Percentiles rank a stretch among this genome's conserved stretches.
phyloP scores from a whole-genome alignment of 2,888 invertebrate genomes.

The Meteorus colon region DNA sequence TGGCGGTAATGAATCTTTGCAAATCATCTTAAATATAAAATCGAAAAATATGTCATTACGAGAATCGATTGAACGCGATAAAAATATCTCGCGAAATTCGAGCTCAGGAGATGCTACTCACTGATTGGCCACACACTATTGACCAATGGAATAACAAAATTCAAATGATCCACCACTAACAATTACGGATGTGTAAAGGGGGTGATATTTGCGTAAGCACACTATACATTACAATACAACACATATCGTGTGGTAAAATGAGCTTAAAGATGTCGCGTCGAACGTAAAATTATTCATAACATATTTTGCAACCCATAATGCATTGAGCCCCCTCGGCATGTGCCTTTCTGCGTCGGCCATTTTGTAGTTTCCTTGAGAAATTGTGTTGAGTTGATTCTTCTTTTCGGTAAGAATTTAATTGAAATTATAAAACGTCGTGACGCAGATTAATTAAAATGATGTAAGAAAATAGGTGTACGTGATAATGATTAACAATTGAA shows the following conservation, averaged over 20 bases:
- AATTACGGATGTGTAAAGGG: too few relatives aligned
- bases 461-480: slow-evolving; percentile 27
- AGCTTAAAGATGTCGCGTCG: slow-evolving; percentile 22
- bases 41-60: too few relatives aligned
- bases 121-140: too few relatives aligned
- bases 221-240: too few relatives aligned
- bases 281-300: slow-evolving; percentile 8
- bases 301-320: slow-evolving; percentile 73
- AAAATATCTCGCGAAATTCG: too few relatives aligned
- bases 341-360: slow-evolving; percentile 81
- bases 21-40: too few relatives aligned
- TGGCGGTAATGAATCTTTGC: background rate
- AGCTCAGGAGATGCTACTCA: too few relatives aligned
- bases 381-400: slow-evolving; percentile 79
- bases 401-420: slow-evolving; percentile 75
- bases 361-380: slow-evolving; percentile 81
- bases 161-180: too few relatives aligned
- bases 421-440: slow-evolving; percentile 30
- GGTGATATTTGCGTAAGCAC: too few relatives aligned
- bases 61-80: too few relatives aligned
- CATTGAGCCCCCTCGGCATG: slow-evolving; percentile 77
- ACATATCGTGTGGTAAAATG: too few relatives aligned
- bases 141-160: too few relatives aligned
- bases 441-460: slow-evolving; percentile 21
- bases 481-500: slow-evolving; percentile 33